phyloP scores from a whole-genome alignment of 1,140 invertebrate species.

The Leptopilina clavipes region DNA sequence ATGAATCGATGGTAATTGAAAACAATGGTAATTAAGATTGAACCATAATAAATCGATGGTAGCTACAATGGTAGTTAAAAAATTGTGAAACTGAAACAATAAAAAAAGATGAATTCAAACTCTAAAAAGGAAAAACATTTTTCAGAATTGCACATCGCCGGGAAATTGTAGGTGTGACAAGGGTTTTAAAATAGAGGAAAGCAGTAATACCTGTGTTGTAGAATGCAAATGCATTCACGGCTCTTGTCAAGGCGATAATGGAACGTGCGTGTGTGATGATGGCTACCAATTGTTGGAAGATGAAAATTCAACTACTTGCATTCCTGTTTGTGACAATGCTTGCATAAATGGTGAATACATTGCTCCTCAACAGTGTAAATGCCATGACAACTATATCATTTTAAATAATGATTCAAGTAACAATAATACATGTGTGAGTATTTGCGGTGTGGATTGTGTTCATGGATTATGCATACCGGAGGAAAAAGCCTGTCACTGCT shows the following conservation, averaged over 20 bases:
- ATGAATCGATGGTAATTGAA: too few relatives aligned
- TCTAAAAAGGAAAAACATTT: too few relatives aligned
- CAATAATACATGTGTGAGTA: conserved; percentile 45
- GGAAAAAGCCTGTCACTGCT: conserved; percentile 45
- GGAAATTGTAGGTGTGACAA: conserved; percentile 48
- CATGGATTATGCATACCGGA: conserved; percentile 14
- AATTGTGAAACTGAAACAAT: too few relatives aligned
- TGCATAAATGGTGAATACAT: conserved; percentile 61
- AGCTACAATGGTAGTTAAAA: too few relatives aligned
- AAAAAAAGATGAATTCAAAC: too few relatives aligned
- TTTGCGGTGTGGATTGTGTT: conserved; percentile 49
- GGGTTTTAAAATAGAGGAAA: conserved; percentile 45
- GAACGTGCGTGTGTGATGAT: conserved; percentile 41
- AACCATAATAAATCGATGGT: too few relatives aligned
- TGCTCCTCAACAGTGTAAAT: conserved; percentile 58
- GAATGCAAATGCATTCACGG: conserved; percentile 54
- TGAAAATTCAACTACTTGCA: conserved; percentile 35
- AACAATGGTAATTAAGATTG: too few relatives aligned
- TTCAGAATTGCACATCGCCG: conserved; percentile 47
- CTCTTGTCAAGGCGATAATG: conserved; percentile 41
- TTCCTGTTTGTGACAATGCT: conserved; percentile 41
- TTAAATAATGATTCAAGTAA: conserved; percentile 26
- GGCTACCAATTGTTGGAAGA: conserved; percentile 36
- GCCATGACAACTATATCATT: conserved; percentile 48
- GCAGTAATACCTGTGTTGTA: conserved; percentile 38